Evolutionary conservation across 2,797 vertebrate genomes (phyloP).

Genomic region (Apogon talboti): DNA sequence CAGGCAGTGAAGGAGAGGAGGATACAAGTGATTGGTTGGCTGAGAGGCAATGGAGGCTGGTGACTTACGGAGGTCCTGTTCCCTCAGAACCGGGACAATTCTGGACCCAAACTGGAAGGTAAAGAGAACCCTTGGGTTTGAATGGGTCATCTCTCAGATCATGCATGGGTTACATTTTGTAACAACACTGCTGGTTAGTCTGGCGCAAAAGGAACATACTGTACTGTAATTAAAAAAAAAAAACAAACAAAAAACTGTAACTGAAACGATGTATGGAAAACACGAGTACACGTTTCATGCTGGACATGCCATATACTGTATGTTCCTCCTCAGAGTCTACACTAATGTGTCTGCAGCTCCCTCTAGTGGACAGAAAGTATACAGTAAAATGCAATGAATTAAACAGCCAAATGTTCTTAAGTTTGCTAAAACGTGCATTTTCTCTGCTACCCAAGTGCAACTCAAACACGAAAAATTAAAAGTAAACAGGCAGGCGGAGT

Average conservation of each 20-base stretch:
- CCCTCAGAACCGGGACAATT: slow-evolving; percentile 98
- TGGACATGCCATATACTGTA: slow-evolving; percentile 60
- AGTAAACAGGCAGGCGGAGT: slow-evolving; percentile 41
- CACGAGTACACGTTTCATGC: slow-evolving; percentile 63
- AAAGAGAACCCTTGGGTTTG: slow-evolving; percentile 91
- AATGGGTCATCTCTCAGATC: slow-evolving; percentile 76
- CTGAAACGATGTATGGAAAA: slow-evolving; percentile 54
- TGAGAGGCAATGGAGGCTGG: slow-evolving; percentile 77
- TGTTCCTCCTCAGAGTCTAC: slow-evolving; percentile 10
- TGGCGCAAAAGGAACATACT: slow-evolving; percentile 75
- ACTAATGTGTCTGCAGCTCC: not conserved
- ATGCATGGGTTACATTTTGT: slow-evolving; percentile 80
- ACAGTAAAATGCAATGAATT: slow-evolving; percentile 23
- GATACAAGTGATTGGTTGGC: slow-evolving; percentile 69
- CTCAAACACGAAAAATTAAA: slow-evolving; percentile 27
- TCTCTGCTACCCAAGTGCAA: slow-evolving; percentile 25
- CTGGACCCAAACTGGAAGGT: slow-evolving; percentile 97
- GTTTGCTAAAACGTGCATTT: not conserved
- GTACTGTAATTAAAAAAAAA: slow-evolving; percentile 31
- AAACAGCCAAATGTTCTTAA: slow-evolving; percentile 18
- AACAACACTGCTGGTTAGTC: slow-evolving; percentile 80
- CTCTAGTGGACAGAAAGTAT: not conserved
- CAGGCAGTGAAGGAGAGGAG: slow-evolving; percentile 53
- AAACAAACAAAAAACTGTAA: slow-evolving; percentile 27
- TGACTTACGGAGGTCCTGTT: slow-evolving; percentile 94